Evolutionary conservation across 35 echinoderm and acorn worm genomes (phyloP).

Genomic region (Ophiothrix spiculata): DNA sequence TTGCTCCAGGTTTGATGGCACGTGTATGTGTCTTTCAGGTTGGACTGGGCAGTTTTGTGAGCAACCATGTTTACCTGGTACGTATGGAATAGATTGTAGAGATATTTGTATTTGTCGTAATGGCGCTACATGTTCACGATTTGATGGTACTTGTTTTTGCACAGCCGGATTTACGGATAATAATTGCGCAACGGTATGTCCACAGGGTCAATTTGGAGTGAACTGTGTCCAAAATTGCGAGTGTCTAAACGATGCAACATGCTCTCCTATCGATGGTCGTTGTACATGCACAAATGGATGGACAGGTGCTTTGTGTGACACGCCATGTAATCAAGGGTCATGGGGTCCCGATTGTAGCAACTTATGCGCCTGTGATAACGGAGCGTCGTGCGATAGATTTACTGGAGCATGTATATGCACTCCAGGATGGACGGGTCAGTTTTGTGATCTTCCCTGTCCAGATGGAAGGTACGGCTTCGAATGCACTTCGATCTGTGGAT

Average conservation of each 20-base stretch:
- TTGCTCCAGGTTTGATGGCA: slow-evolving; percentile 46
- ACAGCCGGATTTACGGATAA: slow-evolving; percentile 49
- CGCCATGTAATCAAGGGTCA: slow-evolving; percentile 33
- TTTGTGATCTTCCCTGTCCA: slow-evolving; percentile 21
- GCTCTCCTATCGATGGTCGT: slow-evolving; percentile 36
- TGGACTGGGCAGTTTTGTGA: slow-evolving; percentile 38
- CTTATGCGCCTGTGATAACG: slow-evolving; percentile 72
- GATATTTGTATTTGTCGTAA: slow-evolving; percentile 60
- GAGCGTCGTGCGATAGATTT: slow-evolving; percentile 45
- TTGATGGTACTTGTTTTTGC: slow-evolving; percentile 71
- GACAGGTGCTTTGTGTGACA: slow-evolving; percentile 45
- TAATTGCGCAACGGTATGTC: slow-evolving; percentile 27
- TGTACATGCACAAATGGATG: slow-evolving; percentile 73
- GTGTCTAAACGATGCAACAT: slow-evolving; percentile 69
- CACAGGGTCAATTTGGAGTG: slow-evolving; percentile 37
- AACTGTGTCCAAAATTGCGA: slow-evolving; percentile 56
- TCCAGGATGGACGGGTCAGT: slow-evolving; percentile 36
- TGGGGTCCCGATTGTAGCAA: slow-evolving; percentile 40
- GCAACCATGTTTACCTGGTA: slow-evolving; percentile 15
- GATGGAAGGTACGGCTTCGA: slow-evolving; percentile 47
- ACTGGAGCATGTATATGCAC: slow-evolving; percentile 39
- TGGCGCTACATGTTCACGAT: slow-evolving; percentile 44
- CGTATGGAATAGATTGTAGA: slow-evolving; percentile 58
- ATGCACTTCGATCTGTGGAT: slow-evolving; percentile 56
- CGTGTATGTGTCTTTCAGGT: slow-evolving; percentile 43